Conservation (phyloP, 2,888 invertebrate genomes). For the Tenthredo livida region DNA sequence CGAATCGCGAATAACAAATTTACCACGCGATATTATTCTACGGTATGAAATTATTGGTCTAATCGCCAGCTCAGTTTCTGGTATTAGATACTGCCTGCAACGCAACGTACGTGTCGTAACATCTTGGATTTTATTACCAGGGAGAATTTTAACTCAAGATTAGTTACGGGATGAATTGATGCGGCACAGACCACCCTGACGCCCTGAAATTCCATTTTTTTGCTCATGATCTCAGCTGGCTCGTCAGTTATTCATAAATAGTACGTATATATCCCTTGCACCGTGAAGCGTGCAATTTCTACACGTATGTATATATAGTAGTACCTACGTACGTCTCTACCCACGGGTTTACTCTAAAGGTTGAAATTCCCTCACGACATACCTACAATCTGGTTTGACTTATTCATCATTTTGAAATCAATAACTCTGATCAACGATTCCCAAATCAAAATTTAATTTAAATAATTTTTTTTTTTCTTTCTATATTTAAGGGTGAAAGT, state of each 20-base stretch:
- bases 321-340: not conserved
- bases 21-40: not conserved
- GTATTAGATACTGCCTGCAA: not conserved
- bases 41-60: not conserved
- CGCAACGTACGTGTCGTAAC: slow-evolving; percentile 6
- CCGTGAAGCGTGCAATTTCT: not conserved
- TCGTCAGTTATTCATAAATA: not conserved
- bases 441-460: no score
- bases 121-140: not conserved
- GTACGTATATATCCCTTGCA: not conserved
- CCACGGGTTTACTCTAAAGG: not conserved
- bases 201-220: not conserved
- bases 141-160: slow-evolving; percentile 2
- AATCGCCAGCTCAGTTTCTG: not conserved
- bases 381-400: no score
- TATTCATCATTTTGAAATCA: no score
- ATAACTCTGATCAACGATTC: no score
- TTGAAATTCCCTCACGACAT: no score
- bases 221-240: not conserved
- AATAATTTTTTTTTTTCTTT: not conserved
- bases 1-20: not conserved
- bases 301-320: no score
- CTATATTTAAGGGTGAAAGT: not conserved
- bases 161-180: slow-evolving; percentile 3
- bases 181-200: not conserved